phyloP scores from a whole-genome alignment of 2,888 invertebrate species.

The Ceratothoa steindachneri region DNA sequence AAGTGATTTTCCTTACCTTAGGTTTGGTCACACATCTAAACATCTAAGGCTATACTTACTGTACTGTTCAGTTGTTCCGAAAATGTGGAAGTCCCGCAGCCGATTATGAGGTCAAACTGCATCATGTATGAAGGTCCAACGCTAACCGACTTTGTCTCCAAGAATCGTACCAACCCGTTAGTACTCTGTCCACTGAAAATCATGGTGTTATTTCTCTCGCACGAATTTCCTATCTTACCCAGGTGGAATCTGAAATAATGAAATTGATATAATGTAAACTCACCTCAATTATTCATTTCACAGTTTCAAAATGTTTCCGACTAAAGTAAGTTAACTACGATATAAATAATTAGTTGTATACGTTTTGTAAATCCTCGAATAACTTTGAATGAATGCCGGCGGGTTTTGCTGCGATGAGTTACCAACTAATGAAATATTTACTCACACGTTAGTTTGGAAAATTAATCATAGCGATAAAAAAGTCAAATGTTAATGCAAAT shows the following conservation, averaged over 20 bases:
- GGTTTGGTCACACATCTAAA: background rate
- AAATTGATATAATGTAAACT: no score
- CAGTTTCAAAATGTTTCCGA: no score
- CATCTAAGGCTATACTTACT: constrained; percentile 48
- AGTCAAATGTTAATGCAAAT: no score
- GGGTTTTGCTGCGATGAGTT: no score
- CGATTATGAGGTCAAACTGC: constrained; percentile 55
- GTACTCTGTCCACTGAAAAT: constrained; percentile 26
- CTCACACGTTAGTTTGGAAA: no score
- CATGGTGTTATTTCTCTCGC: constrained; percentile 29
- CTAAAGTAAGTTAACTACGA: no score
- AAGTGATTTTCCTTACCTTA: background rate
- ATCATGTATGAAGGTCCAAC: constrained; percentile 54
- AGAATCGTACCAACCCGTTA: constrained; percentile 23
- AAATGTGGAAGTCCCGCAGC: constrained; percentile 51
- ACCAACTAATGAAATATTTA: no score
- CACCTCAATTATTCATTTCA: background rate
- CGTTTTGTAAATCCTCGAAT: no score
- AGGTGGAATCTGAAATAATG: constrained; percentile 39
- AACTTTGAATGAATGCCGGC: no score
- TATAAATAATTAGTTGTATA: no score
- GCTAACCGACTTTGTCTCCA: constrained; percentile 53
- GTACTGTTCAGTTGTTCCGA: constrained; percentile 40
- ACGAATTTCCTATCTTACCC: constrained; percentile 25
- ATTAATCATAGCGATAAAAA: no score